Evolutionary conservation across 2,888 invertebrate species (phyloP).

Genomic region (Mythimna lalbum): DNA sequence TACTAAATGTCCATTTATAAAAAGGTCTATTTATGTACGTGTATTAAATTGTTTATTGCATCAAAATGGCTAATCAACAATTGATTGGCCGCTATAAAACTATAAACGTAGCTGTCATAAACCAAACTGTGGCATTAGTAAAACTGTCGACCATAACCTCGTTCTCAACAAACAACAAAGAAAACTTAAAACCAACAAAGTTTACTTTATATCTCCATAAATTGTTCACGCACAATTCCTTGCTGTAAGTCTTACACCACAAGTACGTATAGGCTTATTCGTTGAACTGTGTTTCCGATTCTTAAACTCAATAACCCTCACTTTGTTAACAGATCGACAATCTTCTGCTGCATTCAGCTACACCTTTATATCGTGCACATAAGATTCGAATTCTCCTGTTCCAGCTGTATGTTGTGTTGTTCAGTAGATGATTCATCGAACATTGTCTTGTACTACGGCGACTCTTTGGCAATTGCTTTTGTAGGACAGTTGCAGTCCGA

Average conservation of each 20-base stretch:
- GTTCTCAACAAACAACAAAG: constrained; percentile 40
- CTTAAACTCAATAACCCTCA: constrained; percentile 60
- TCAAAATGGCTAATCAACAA: constrained; percentile 16
- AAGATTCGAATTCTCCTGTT: constrained; percentile 22
- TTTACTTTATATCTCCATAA: constrained; percentile 26
- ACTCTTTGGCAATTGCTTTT: constrained; percentile 61
- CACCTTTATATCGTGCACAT: neutral
- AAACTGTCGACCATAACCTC: constrained; percentile 30
- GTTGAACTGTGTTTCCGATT: constrained; percentile 55
- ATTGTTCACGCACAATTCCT: constrained; percentile 19
- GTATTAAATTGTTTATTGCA: neutral
- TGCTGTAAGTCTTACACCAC: constrained; percentile 22
- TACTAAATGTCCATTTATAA: too few relatives aligned
- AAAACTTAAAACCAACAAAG: constrained; percentile 28
- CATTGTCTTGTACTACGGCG: constrained; percentile 70
- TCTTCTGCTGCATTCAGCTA: neutral
- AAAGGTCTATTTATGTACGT: too few relatives aligned
- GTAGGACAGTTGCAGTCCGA: constrained; percentile 58
- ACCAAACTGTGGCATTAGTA: constrained; percentile 10
- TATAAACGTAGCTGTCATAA: constrained; percentile 13
- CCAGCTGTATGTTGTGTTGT: constrained; percentile 2
- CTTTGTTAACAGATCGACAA: constrained; percentile 43
- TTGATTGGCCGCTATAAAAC: constrained; percentile 21
- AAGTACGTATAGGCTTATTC: constrained; percentile 18
- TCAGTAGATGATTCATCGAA: constrained; percentile 75